Evolutionary conservation across 2,888 invertebrate genomes (phyloP).

Genomic region (Sisyra terminalis): DNA sequence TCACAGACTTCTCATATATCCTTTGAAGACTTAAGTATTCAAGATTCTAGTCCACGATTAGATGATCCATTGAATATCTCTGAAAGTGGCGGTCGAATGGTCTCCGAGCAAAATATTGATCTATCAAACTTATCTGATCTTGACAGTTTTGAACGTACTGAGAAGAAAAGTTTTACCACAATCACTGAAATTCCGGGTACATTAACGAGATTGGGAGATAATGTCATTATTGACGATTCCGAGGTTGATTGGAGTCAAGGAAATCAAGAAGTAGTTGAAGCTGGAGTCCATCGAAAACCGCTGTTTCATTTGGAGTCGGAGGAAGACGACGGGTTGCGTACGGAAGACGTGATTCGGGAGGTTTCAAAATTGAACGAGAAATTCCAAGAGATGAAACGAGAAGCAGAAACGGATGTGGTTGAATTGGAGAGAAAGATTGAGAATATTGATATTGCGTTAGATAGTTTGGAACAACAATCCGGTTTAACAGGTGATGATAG

Average conservation of each 20-base stretch:
- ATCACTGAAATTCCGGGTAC: neutral
- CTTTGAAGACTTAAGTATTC: slow-evolving; percentile 6
- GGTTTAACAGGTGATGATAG: slow-evolving; percentile 12
- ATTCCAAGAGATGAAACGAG: slow-evolving; percentile 12
- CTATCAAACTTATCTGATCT: slow-evolving; percentile 14
- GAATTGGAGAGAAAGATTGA: slow-evolving; percentile 24
- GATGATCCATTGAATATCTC: slow-evolving; percentile 6
- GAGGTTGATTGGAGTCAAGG: slow-evolving; percentile 14
- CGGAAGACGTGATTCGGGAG: slow-evolving; percentile 13
- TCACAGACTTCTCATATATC: slow-evolving; percentile 9
- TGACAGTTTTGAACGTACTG: neutral
- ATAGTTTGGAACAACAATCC: slow-evolving; percentile 21
- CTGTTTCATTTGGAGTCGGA: slow-evolving; percentile 30
- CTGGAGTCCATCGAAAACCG: slow-evolving; percentile 19
- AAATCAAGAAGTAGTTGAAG: neutral
- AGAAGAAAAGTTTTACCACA: neutral
- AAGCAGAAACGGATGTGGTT: slow-evolving; percentile 19
- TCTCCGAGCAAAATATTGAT: slow-evolving; percentile 19
- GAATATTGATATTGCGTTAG: slow-evolving; percentile 26
- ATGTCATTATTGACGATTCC: slow-evolving; percentile 4
- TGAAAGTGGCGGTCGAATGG: neutral
- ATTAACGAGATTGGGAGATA: slow-evolving; percentile 2
- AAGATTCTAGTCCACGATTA: slow-evolving; percentile 6
- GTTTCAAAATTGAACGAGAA: slow-evolving; percentile 12
- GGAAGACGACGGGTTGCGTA: slow-evolving; percentile 17